Base-by-base conservation (phyloP, 2,113 vertebrate species). In the Agelaius phoeniceus region DNA sequence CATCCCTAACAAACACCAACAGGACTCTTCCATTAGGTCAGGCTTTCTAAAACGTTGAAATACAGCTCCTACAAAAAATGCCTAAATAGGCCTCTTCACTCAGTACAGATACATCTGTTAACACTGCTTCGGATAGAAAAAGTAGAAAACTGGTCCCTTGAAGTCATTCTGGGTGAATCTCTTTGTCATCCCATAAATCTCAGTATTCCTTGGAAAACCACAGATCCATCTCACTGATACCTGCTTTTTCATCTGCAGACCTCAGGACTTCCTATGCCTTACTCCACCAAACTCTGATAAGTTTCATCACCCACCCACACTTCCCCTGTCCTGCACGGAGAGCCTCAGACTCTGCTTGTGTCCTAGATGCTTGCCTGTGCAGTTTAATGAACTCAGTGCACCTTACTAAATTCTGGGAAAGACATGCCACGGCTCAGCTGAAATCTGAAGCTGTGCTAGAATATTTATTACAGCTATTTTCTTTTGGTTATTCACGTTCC, bases 261-360 rank as follows among this genome's bases (percentile, higher is more conserved):
- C 3, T 51, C n/a, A 63, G 37, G 82, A 88, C 22, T 44, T 48
- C 67, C 11, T 62, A 15, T 1, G 2, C 3, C 7, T 35, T 31
- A 33, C 23, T 73, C 49, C 66, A 71, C n/a, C n/a, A 23, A 54
- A 28, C 26, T 43, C 46, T 28, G 24, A 43, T 12, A 43, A 22
- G 12, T 15, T 86, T 68, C 0, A 1, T 27, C 58, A 58, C 48
- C 13, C 48, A 46, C 11, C 6, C 58, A 22, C 1, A 1, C 17
- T 43, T 28, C 30, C 41, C 28, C 71, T 41, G 31, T 49, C n/a
- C n/a, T 1, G 1, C 49, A 44, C 6, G 16, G 23, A 78, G 15
- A 65, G 23, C 55, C 72, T 52, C 37, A 19, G 46, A 49, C 28
- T 51, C 37, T 57, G 13, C 22, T 13, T 28, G 22, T 2, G 24